Conservation (phyloP, 1,140 invertebrate species). For the Globodera ellingtonae region DNA sequence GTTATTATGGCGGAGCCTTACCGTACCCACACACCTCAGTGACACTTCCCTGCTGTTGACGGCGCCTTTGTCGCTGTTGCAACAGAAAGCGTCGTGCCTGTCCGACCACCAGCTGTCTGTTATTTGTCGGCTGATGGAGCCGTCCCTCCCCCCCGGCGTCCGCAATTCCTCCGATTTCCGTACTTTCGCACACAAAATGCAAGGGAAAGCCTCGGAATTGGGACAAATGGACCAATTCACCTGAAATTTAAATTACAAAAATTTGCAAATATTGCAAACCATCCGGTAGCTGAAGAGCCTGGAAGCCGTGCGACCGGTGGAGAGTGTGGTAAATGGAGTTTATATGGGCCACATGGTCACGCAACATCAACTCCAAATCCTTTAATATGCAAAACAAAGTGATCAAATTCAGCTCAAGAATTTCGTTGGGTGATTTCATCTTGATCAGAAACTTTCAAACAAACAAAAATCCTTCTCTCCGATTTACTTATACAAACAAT, state of each 20-base stretch:
- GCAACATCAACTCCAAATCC: constrained; percentile 35
- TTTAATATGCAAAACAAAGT: not conserved
- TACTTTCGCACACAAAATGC: constrained; percentile 24
- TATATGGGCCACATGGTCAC: constrained; percentile 43
- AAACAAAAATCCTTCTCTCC: too few species aligned
- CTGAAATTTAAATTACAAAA: constrained; percentile 26
- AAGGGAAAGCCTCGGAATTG: constrained; percentile 42
- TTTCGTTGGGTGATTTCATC: not conserved
- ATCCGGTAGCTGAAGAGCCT: constrained; percentile 45
- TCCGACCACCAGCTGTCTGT: not conserved
- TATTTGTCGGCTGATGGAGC: not conserved
- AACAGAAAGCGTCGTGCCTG: not conserved
- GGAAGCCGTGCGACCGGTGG: constrained; percentile 36
- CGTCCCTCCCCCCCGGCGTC: not conserved
- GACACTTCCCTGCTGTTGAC: not conserved
- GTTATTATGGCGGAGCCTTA: too few species aligned
- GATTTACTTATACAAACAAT: too few species aligned
- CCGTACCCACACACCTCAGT: not conserved
- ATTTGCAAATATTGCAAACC: constrained; percentile 22
- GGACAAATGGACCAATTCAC: constrained; percentile 47
- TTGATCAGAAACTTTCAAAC: not conserved
- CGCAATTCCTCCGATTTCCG: not conserved
- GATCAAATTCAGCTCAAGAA: not conserved
- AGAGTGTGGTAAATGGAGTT: constrained; percentile 48
- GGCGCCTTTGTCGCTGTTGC: not conserved